Percentiles rank a stretch among this genome's conserved stretches.
Conservation (phyloP, 2,113 vertebrate species). For the Poecile atricapillus region DNA sequence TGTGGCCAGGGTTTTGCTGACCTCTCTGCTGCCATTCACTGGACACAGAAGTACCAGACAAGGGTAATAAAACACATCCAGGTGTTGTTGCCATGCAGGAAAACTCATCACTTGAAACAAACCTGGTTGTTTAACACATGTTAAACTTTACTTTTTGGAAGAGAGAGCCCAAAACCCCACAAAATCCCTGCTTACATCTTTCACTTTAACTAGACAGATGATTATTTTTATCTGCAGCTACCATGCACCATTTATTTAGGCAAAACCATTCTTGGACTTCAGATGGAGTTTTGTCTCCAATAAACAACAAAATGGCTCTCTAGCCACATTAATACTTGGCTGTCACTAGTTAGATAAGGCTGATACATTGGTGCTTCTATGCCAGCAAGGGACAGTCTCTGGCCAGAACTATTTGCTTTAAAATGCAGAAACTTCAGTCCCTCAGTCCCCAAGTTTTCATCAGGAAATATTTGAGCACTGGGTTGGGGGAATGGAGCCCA, state of each 20-base stretch:
- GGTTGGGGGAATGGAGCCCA: neutral
- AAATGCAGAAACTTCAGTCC: neutral
- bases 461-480: neutral
- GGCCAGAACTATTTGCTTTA: neutral
- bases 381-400: neutral
- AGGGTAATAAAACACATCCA: neutral
- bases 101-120: neutral
- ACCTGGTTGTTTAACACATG: neutral
- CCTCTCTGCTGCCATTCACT: neutral
- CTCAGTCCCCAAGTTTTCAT: neutral
- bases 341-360: conserved; percentile 33
- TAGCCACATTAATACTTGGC: conserved; percentile 1
- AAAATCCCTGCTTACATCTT: neutral
- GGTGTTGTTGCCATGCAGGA: neutral
- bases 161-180: neutral
- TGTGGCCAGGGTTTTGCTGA: neutral
- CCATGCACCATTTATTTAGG: conserved; percentile 5
- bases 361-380: neutral
- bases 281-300: conserved; percentile 14
- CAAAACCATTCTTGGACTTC: conserved; percentile 2
- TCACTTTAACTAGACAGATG: conserved; percentile 11
- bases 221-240: conserved; percentile 41
- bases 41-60: neutral
- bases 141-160: neutral
- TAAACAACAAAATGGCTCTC: conserved; percentile 33